Base-by-base conservation (phyloP, 2,113 vertebrate genomes). In the Laticauda laticaudata region DNA sequence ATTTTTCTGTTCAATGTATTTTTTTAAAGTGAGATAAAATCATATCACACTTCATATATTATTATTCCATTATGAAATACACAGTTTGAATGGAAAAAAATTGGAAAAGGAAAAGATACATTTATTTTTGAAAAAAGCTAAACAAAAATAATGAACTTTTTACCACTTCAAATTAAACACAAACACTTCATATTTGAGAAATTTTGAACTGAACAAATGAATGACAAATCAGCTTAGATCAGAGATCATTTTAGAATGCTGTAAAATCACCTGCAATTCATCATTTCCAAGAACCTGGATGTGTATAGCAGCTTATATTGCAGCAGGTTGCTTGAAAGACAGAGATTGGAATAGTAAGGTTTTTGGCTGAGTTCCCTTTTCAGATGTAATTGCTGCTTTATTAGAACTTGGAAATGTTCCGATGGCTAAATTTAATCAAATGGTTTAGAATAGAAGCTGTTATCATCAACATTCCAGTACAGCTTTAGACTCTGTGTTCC, bases 401-500 rank as follows among this genome's bases (percentile, higher is more conserved):
- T 98, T 98, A 98, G 97, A 96, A 97, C 96, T 98, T 98, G 97
- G 98, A 98, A 98, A 96, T 97, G 96, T 97, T 98, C 97, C 98
- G 97, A 97, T 97, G 96, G 97, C 98, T 98, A 98, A 98, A 98
- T 98, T 98, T 98, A 98, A 98, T 98, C 98, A 98, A 98, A 98
- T 97, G 96, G 97, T 97, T 98, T 98, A 97, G 97, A 98, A 98
- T 97, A 97, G 97, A 97, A 98, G 97, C 94, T 97, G 92, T 87
- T 96, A 94, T 5, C 9, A 94, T 97, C 91, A 95, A 96, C 98
- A 97, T 97, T 98, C 97, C 97, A 97, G 91, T 95, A 96, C 93
- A 96, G 93, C 95, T 97, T 95, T 96, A 91, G 95, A 96, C 97
- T 96, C 94, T 87, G 94, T 94, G 94, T 94, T 96, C 81, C 81